Percentiles rank a stretch among this genome's conserved stretches.
Conservation (phyloP, 2,113 vertebrate genomes). For the Oreochromis spilurus region DNA sequence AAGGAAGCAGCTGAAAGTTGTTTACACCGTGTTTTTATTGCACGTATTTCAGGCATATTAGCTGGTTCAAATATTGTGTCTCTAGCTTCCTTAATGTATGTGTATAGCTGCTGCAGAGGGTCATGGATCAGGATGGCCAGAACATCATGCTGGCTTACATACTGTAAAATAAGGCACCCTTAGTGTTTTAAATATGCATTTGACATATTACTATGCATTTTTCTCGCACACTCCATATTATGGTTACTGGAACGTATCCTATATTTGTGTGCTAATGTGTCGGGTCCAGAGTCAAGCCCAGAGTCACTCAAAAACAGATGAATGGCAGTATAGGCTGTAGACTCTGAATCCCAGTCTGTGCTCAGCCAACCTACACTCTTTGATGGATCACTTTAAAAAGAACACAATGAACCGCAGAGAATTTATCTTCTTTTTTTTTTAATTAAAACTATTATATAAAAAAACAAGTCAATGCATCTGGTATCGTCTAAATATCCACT, state of each 20-base stretch:
- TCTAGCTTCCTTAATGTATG: not conserved
- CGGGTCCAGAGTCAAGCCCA: not conserved
- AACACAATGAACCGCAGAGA: not conserved
- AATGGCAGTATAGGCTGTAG: not conserved
- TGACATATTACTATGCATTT: not conserved
- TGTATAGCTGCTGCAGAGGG: not conserved
- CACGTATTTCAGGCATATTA: not conserved
- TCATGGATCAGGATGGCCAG: not conserved
- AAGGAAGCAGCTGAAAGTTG: not conserved
- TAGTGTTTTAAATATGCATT: not conserved
- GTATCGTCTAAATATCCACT: not conserved
- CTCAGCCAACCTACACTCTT: not conserved
- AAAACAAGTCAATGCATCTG: not conserved
- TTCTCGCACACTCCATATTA: not conserved
- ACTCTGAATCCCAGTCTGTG: not conserved
- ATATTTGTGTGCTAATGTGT: not conserved
- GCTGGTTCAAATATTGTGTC: not conserved
- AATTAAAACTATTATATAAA: slow-evolving; percentile 56
- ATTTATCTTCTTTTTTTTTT: not conserved
- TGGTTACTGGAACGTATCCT: not conserved
- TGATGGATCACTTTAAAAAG: not conserved
- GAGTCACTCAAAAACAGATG: slow-evolving; percentile 13
- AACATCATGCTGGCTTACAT: not conserved
- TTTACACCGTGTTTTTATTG: not conserved
- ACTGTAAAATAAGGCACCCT: not conserved